Conservation (phyloP, 2,113 vertebrate genomes). For the Sapayoa aenigma region DNA sequence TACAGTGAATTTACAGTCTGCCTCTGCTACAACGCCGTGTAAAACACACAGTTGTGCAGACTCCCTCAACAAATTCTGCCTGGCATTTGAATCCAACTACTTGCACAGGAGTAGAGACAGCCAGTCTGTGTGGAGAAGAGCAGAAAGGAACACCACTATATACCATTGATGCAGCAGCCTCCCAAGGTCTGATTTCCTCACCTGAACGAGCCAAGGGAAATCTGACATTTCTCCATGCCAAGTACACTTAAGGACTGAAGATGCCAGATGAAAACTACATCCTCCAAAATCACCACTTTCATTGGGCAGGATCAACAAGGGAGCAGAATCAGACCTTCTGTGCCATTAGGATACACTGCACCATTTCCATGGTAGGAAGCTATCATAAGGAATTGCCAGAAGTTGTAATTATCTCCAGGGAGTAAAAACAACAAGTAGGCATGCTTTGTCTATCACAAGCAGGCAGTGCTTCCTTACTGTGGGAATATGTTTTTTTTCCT, state of each 20-base stretch:
- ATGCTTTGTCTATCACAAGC: background rate
- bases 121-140: background rate
- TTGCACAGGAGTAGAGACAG: background rate
- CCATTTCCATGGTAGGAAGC: background rate
- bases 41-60: background rate
- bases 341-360: background rate
- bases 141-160: background rate
- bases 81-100: background rate
- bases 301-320: background rate
- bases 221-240: background rate
- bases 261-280: background rate
- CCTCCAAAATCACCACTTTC: background rate
- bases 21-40: background rate
- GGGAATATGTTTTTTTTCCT: background rate
- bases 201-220: background rate
- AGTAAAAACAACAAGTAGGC: background rate
- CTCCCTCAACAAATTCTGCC: background rate
- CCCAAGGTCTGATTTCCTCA: background rate
- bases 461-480: background rate
- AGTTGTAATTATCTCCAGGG: background rate
- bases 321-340: background rate
- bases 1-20: background rate
- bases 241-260: background rate
- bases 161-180: background rate
- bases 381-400: background rate